Conservation (phyloP, 37 sponge, comb jelly and placozoan species). For the Bolinopsis microptera region DNA sequence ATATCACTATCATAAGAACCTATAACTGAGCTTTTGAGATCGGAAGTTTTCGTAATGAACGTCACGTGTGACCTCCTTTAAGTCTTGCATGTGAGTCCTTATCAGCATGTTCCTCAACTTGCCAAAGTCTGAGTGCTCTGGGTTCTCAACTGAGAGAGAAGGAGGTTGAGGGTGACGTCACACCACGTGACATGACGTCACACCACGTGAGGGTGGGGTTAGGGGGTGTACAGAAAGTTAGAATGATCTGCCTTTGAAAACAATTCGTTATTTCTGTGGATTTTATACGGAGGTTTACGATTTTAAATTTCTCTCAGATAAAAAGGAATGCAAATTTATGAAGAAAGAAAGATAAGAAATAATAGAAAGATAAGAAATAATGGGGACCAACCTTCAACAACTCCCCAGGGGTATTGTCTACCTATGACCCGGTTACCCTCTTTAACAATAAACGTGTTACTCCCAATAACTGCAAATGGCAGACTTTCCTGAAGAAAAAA, state of each 20-base stretch:
- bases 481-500: slow-evolving; percentile 71
- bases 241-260: too few species aligned
- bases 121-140: slow-evolving; percentile 91
- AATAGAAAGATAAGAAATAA: background rate
- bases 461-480: slow-evolving; percentile 91
- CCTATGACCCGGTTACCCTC: slow-evolving; percentile 94
- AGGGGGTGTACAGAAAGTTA: too few species aligned
- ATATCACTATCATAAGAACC: background rate
- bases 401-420: slow-evolving; percentile 97
- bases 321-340: too few species aligned
- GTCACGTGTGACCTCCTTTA: slow-evolving; percentile 97
- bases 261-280: too few species aligned
- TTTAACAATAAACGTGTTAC: slow-evolving; percentile 90
- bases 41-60: slow-evolving; percentile 97
- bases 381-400: slow-evolving; percentile 84
- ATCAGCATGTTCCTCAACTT: slow-evolving; percentile 93
- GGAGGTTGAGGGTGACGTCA: too few species aligned
- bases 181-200: too few species aligned
- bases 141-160: slow-evolving; percentile 84
- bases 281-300: too few species aligned
- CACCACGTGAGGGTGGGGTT: too few species aligned
- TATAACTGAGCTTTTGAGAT: slow-evolving; percentile 40
- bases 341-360: too few species aligned
- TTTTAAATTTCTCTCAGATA: too few species aligned
- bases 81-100: slow-evolving; percentile 98